Evolutionary conservation across 1,140 invertebrate species (phyloP), one percentile per base, ranked within the genome.

Genomic region (Cydia fagiglandana): DNA sequence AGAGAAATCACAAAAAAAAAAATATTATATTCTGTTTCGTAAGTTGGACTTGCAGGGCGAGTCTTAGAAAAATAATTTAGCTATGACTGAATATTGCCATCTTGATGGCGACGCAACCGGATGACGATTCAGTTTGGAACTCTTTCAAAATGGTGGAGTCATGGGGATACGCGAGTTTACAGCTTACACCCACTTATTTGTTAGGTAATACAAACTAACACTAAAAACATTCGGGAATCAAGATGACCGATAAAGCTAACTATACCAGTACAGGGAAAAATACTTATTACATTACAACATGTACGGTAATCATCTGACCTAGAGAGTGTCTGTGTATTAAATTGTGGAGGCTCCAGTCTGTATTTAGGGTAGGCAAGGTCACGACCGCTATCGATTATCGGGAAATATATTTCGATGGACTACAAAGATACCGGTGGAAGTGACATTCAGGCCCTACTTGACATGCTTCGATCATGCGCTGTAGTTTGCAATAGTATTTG

Each of bases 301-400:
- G 10, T 45, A 45, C n/a, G 15, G 50, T 53, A 53, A 53, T 53
- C 15, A n/a, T 53, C n/a, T n/a, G 15, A 53, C 50, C 50, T 53
- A 53, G 13, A 53, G 15, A 50, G 50, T n/a, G 13, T n/a, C 15
- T 53, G n/a, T 53, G 50, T n/a, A 15, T 53, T 53, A 53, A n/a
- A 53, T n/a, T 53, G 50, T 53, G 1, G 15, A 53, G 50, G 50
- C 50, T 53, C 50, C 13, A 47, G 50, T n/a, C 50, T 53, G 13
- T 53, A 53, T 53, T 20, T 20, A 61, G 56, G 56, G 17, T 24
- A 6, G 56, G 17, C 56, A 61, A 20, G 56, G 17, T 61, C 56
- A 61, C 56, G 20, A 61, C 56, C 56, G 20, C 20, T 24, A 61
- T 61, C 56, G 20, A 61, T 61, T 61, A 61, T 61, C 17, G 56